Evolutionary conservation across 2,113 vertebrate species (phyloP), one percentile per base, ranked within the genome.

Genomic region (Hemibagrus wyckioides): DNA sequence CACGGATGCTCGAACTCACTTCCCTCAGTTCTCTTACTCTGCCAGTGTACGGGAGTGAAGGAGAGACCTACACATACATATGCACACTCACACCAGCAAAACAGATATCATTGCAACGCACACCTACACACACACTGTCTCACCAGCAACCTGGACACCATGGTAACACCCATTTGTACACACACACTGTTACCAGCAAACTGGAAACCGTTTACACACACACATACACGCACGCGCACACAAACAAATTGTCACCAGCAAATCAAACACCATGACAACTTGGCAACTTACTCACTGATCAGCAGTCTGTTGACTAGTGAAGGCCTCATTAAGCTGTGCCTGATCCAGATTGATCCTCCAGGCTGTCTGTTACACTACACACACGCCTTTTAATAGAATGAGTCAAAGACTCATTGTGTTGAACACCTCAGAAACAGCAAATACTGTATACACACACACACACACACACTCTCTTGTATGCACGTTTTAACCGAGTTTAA

Each of bases 11-110:
- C 96, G 96, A 81, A 95, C 97, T 1, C 97, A 99, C 93, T 99
- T 99, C 92, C 97, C 97, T 56, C 97, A 99, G 94, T 99, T 98
- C 94, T 99, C 97, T 90, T 99, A 98, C 92, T 98, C 97, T 0
- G 97, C 97, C 93, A 96, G 95, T 94, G 97, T 98, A 91, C 96
- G 97, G 57, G 97, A 98, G 93, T 98, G 95, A 96, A 89, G 28
- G 73, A 91, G 73, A 63, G 41, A 61, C 15, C 39, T 13, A 52
- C n/a, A 83, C 39, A 39, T 19, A 69, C 89, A 75, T 11, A 33
- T 77, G 52, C 76, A 11, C 50, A 36, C 79, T 19, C 67, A 13
- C 52, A 73, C 71, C 44, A 48, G 44, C 44, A 48, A 48, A 48
- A 5, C 44, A 48, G 91, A 89, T 88, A 61, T 7, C 23, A 61